Percentiles rank a stretch among this genome's conserved stretches.
phyloP scores from a whole-genome alignment of 1,140 invertebrate species.

The Medauroidea extradentata region DNA sequence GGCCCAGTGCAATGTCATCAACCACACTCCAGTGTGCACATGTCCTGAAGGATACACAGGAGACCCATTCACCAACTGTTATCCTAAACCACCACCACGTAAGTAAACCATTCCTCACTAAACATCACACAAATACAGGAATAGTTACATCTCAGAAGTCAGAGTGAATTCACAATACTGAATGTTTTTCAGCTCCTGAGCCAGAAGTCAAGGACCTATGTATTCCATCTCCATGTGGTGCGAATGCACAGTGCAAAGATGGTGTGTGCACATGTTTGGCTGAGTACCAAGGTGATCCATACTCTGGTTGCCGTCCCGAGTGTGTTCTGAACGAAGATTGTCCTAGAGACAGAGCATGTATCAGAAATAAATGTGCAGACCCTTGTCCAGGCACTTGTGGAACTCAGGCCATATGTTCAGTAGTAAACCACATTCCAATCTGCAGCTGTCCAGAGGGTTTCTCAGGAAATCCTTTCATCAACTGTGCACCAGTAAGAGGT shows the following conservation, averaged over 20 bases:
- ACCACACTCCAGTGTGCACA: conserved; percentile 53
- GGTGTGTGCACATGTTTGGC: conserved; percentile 66
- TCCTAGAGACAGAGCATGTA: conserved; percentile 58
- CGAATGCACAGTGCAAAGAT: conserved; percentile 30
- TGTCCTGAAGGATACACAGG: conserved; percentile 53
- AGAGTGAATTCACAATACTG: neutral
- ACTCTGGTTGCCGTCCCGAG: conserved; percentile 65
- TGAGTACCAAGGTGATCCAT: conserved; percentile 71
- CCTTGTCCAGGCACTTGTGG: conserved; percentile 71
- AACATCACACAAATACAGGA: no score
- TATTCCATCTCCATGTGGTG: conserved; percentile 31
- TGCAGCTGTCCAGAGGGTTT: conserved; percentile 66
- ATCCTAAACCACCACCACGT: conserved; percentile 41
- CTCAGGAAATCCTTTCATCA: conserved; percentile 66
- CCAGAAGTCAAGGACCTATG: conserved; percentile 30
- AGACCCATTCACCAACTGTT: conserved; percentile 55
- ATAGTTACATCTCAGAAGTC: no score
- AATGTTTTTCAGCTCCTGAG: conserved; percentile 21
- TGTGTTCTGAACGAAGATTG: conserved; percentile 69
- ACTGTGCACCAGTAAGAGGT: conserved; percentile 42
- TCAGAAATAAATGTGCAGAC: conserved; percentile 64
- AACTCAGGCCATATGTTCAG: conserved; percentile 64
- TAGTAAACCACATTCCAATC: conserved; percentile 68
- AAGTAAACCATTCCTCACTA: conserved; percentile 30
- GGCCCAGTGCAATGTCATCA: conserved; percentile 52